phyloP scores from a whole-genome alignment of 2,113 vertebrate genomes.

The Amazona vittata region DNA sequence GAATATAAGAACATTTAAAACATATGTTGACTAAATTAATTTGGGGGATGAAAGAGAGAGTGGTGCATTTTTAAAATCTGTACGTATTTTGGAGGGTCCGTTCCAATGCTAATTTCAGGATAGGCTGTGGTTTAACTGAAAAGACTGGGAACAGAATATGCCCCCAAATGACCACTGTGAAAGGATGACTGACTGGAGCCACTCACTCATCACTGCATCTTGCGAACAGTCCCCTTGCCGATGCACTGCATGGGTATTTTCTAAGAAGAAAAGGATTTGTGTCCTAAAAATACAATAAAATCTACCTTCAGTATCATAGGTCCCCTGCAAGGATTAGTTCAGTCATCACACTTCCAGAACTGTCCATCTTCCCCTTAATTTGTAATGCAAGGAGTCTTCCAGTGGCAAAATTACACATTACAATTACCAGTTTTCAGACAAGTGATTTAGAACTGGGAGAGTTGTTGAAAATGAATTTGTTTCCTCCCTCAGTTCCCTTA shows the following conservation, averaged over 20 bases:
- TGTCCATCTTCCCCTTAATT: not conserved
- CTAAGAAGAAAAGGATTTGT: not conserved
- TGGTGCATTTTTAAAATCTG: not conserved
- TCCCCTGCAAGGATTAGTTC: not conserved
- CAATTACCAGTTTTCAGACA: not conserved
- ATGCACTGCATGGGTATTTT: not conserved
- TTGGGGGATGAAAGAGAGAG: not conserved
- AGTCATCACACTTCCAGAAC: not conserved
- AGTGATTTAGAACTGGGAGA: not conserved
- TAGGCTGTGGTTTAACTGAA: not conserved
- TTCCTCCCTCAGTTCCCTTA: not conserved
- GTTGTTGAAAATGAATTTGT: not conserved
- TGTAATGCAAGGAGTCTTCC: not conserved
- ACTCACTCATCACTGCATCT: not conserved
- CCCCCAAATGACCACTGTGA: not conserved
- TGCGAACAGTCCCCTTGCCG: not conserved
- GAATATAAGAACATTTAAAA: not conserved
- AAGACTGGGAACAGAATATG: not conserved
- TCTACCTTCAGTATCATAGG: not conserved
- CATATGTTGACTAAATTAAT: not conserved
- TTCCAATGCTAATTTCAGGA: not conserved
- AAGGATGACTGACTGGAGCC: not conserved
- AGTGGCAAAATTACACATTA: not conserved
- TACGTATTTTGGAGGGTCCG: accelerated
- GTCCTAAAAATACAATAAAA: not conserved